Conservation (phyloP, 2,797 vertebrate genomes). For the Sebastes vulpes region DNA sequence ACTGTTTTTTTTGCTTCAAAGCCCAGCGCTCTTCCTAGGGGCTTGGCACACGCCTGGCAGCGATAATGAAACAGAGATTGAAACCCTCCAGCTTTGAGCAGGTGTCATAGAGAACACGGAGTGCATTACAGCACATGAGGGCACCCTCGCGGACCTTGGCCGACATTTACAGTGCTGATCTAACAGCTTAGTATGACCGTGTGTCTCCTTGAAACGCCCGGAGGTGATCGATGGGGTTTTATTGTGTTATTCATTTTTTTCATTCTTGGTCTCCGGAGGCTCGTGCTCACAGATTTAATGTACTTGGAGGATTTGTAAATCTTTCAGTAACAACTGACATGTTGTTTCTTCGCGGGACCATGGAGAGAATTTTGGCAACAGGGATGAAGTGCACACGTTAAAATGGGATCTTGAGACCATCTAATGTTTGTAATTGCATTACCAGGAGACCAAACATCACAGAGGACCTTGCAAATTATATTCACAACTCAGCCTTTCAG, state of each 20-base stretch:
- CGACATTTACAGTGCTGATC: constrained; percentile 18
- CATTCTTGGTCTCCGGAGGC: constrained; percentile 12
- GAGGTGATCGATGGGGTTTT: constrained; percentile 48
- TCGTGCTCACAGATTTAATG: constrained; percentile 27
- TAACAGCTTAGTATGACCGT: background rate
- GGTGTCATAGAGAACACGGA: constrained; percentile 24
- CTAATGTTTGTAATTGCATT: constrained; percentile 25
- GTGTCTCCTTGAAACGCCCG: constrained; percentile 28
- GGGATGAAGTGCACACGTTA: background rate
- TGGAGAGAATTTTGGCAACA: constrained; percentile 22
- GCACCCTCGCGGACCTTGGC: constrained; percentile 10
- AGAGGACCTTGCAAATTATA: constrained; percentile 1
- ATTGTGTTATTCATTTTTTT: constrained; percentile 50
- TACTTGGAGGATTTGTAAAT: constrained; percentile 51
- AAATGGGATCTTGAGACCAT: constrained; percentile 18
- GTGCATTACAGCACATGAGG: constrained; percentile 9
- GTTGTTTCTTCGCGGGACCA: constrained; percentile 17
- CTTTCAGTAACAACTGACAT: constrained; percentile 30
- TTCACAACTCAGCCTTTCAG: background rate
- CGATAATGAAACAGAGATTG: background rate
- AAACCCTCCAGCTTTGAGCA: constrained; percentile 29
- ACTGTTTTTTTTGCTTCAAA: no score
- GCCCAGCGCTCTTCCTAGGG: no score
- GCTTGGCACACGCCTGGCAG: background rate
- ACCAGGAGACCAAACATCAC: constrained; percentile 23